A percentile compares a stretch with the other conserved stretches of the same genome.
These are phyloP conservation scores for Eupithecia tripunctaria DNA, from an alignment of 2,888 invertebrate species.

Conservation along the genomic window DNA sequence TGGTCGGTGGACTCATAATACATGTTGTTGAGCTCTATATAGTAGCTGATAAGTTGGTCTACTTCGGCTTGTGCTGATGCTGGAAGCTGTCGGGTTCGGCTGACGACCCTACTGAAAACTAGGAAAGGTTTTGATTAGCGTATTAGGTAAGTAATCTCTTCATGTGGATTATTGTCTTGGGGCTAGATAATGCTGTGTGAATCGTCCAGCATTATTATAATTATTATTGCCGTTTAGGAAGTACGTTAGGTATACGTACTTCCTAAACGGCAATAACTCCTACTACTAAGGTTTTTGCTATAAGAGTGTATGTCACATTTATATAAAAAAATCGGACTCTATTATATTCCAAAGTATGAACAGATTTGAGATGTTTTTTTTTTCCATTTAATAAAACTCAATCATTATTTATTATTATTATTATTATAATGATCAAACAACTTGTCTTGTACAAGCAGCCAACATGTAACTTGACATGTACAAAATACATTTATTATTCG, in stretches of 20 bases:
- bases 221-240: too few relatives aligned
- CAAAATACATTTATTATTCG: too few relatives aligned
- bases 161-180: too few relatives aligned
- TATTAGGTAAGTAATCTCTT: neutral
- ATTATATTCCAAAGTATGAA: neutral
- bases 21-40: constrained; percentile 54
- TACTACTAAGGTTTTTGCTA: too few relatives aligned
- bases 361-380: neutral
- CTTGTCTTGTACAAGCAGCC: neutral
- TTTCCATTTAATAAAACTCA: too few relatives aligned
- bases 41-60: constrained; percentile 51
- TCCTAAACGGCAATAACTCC: too few relatives aligned
- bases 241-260: too few relatives aligned
- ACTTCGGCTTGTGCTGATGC: constrained; percentile 50
- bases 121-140: constrained; percentile 17
- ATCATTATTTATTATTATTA: too few relatives aligned
- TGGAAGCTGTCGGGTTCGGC: constrained; percentile 58
- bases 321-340: neutral
- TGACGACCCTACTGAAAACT: constrained; percentile 77
- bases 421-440: neutral
- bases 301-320: too few relatives aligned
- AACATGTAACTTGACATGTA: too few relatives aligned
- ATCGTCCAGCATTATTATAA: too few relatives aligned
- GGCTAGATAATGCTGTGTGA: too few relatives aligned
- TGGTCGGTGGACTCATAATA: constrained; percentile 57